Evolutionary conservation across 2,888 invertebrate genomes (phyloP).

Genomic region (Digitonthophagus gazella): DNA sequence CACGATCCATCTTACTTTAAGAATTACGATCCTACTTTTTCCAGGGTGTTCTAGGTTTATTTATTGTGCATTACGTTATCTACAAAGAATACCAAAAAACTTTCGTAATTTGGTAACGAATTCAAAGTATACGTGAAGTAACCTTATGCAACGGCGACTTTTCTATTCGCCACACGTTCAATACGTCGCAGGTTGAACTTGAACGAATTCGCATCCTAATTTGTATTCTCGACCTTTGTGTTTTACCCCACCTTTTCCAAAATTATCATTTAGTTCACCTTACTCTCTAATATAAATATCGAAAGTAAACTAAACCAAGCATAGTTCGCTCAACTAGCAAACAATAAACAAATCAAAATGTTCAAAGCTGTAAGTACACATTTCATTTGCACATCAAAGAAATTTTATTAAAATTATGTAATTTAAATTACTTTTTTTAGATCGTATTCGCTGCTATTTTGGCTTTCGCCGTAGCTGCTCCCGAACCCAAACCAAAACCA

Average conservation of each 20-base stretch:
- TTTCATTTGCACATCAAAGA: no score
- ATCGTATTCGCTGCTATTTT: constrained; percentile 52
- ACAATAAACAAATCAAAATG: constrained; percentile 19
- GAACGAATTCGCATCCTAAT: not conserved
- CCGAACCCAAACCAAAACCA: constrained; percentile 29
- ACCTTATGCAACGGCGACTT: not conserved
- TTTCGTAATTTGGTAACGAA: not conserved
- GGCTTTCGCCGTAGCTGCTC: constrained; percentile 54
- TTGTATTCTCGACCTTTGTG: not conserved
- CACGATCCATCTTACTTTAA: not conserved
- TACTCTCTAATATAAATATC: not conserved
- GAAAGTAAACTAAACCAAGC: not conserved
- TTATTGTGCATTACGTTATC: no score
- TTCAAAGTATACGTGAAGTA: no score
- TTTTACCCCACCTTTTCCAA: not conserved
- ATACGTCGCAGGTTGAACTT: not conserved
- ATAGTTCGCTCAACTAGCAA: not conserved
- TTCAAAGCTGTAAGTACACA: constrained; percentile 25
- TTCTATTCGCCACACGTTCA: not conserved
- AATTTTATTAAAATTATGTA: not conserved
- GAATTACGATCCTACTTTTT: not conserved
- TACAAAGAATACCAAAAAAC: not conserved
- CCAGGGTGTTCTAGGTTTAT: no score
- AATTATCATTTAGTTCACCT: not conserved
- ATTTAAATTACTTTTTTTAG: constrained; percentile 42